Evolutionary conservation across 2,888 invertebrate species (phyloP).

Genomic region (Euplexia lucipara): DNA sequence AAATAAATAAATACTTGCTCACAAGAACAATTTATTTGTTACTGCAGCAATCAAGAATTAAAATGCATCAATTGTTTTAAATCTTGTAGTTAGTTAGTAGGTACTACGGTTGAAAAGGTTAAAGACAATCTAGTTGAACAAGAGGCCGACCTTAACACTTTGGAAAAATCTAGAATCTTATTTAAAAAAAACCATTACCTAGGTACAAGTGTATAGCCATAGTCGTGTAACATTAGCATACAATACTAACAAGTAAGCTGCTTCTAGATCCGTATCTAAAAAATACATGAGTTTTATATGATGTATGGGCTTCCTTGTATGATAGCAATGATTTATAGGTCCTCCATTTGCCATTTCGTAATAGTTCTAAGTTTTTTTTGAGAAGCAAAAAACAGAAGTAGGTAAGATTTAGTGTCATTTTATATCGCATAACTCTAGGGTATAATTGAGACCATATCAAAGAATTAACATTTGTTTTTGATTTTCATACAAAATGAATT

Average conservation of each 20-base stretch:
- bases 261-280: slow-evolving; percentile 38
- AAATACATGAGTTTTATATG: slow-evolving; percentile 42
- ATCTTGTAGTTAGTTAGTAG: not conserved
- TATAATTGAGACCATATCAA: no score
- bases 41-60: not conserved
- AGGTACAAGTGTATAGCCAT: no score
- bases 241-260: slow-evolving; percentile 40
- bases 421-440: no score
- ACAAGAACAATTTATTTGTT: not conserved
- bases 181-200: slow-evolving; percentile 1
- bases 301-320: slow-evolving; percentile 55
- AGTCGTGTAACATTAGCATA: slow-evolving; percentile 52
- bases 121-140: not conserved
- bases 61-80: not conserved
- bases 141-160: not conserved
- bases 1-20: no score
- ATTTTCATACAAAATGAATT: no score
- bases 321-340: slow-evolving; percentile 36
- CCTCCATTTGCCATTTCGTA: slow-evolving; percentile 11
- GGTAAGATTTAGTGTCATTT: not conserved
- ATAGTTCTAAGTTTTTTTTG: not conserved
- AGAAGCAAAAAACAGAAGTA: not conserved
- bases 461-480: no score
- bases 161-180: slow-evolving; percentile 2
- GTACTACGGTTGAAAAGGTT: not conserved